Base-by-base conservation (phyloP, 2,888 invertebrate species). In the Ischnus inquisitorius region DNA sequence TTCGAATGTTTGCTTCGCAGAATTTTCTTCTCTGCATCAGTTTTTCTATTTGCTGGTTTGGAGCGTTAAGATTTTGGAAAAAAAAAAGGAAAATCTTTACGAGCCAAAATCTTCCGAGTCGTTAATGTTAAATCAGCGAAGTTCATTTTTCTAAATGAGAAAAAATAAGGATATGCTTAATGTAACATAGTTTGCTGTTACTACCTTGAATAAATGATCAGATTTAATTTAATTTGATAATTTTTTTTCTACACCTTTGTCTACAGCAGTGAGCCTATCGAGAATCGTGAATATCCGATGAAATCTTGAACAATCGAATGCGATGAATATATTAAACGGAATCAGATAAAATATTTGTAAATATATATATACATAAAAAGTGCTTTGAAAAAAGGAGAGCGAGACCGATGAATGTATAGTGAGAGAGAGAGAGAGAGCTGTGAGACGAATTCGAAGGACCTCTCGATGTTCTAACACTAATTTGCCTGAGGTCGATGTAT, bases 401-500 rank as follows among this genome's bases (percentile, higher is more conserved):
- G 67, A 19, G 6, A 69, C 43, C 19, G 22, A 64, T 25, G 57
- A 25, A 22, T 74, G 65, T 79, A 75, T 14, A 65, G 39, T 48
- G 43, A 34, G 12, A 22, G 25, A 54, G 0, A 34, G 1, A 54
- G 60, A 54, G 0, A 34, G 1, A 54, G 60, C 46, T 28, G 28
- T 48, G 41, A 16, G 62, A 75, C 54, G 41, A 78, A 78, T 80
- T 84, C 74, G 81, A 78, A 78, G 77, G 81, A 81, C 80, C 78
- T 46, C 77, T 78, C 77, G 68, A 51, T 83, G 54, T 71, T 71
- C 72, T 83, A 76, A 34, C 64, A 79, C 64, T 62, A 68, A 78
- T 67, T 71, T 68, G 77, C 82, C 82, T 80, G 69, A 78, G 74
- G 78, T 82, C 64, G 65, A 43, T 82, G 79, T 84, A 83, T 86